These are phyloP conservation scores for Bactericera cockerelli DNA, from an alignment of 1,140 invertebrate species.

Conservation along the genomic window DNA sequence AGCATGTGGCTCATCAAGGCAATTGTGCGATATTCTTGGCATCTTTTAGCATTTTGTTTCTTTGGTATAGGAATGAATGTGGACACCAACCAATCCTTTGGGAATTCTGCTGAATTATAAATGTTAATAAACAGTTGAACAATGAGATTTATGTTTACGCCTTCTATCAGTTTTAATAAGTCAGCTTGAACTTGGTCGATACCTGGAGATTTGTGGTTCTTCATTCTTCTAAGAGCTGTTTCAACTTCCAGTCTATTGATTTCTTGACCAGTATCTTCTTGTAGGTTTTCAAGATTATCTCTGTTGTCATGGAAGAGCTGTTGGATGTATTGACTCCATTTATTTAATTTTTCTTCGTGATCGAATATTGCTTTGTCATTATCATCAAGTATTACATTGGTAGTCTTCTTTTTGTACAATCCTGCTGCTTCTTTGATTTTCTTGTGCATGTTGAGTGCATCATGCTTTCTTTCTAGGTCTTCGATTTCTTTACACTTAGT, in stretches of 20 bases:
- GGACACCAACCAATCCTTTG: constrained; percentile 3
- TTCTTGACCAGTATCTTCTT: neutral
- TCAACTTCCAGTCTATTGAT: neutral
- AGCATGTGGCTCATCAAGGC: constrained; percentile 13
- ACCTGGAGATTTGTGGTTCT: constrained; percentile 11
- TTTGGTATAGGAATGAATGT: constrained; percentile 10
- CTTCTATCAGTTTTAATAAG: constrained; percentile 7
- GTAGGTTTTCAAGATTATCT: neutral
- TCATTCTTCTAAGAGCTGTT: constrained; percentile 2
- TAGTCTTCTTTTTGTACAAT: neutral
- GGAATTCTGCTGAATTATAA: constrained; percentile 1
- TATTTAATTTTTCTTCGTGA: neutral
- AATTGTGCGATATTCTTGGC: constrained; percentile 7
- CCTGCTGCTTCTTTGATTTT: constrained; percentile 7
- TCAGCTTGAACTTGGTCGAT: constrained; percentile 8
- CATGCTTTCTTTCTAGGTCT: constrained; percentile 16
- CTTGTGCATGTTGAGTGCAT: constrained; percentile 13
- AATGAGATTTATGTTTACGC: neutral
- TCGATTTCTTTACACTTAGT: constrained; percentile 18
- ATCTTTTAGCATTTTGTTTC: constrained; percentile 7
- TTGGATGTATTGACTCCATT: neutral
- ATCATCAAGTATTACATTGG: neutral
- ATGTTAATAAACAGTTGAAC: constrained; percentile 8
- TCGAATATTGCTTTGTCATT: neutral
- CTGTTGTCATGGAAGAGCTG: neutral